Conservation (phyloP, 1,140 invertebrate genomes). For the Heliconius eleuchia region DNA sequence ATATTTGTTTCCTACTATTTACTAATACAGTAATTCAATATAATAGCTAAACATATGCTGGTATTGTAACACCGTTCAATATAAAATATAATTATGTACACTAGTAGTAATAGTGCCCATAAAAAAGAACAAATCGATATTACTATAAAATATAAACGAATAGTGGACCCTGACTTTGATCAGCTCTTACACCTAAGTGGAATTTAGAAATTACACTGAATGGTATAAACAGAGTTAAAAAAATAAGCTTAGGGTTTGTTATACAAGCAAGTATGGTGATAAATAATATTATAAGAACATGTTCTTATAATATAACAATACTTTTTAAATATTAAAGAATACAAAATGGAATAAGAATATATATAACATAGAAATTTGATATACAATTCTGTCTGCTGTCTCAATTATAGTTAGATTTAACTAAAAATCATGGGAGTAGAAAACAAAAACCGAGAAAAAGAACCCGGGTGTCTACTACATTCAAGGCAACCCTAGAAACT, state of each 20-base stretch:
- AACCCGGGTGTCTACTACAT: no score
- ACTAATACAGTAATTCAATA: background rate
- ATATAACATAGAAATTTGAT: background rate
- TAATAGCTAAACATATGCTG: background rate
- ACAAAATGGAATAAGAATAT: background rate
- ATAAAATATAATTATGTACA: no score
- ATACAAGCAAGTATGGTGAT: no score
- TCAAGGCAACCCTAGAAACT: no score
- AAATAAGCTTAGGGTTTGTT: no score
- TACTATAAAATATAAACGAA: background rate
- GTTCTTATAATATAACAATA: no score
- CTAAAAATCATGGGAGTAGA: background rate
- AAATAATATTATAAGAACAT: no score
- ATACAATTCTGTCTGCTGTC: background rate
- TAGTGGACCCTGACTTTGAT: conserved; percentile 1
- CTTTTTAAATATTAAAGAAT: background rate
- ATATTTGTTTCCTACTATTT: background rate
- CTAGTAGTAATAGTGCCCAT: no score
- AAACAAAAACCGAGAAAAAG: no score
- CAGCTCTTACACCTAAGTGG: background rate
- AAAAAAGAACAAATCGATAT: no score
- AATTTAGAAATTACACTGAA: background rate
- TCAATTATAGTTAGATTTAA: background rate
- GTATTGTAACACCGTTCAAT: background rate
- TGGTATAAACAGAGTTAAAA: no score